Evolutionary conservation across 2,797 vertebrate species (phyloP), one percentile per base, ranked within the genome.

Genomic region (Cossypha heuglini): DNA sequence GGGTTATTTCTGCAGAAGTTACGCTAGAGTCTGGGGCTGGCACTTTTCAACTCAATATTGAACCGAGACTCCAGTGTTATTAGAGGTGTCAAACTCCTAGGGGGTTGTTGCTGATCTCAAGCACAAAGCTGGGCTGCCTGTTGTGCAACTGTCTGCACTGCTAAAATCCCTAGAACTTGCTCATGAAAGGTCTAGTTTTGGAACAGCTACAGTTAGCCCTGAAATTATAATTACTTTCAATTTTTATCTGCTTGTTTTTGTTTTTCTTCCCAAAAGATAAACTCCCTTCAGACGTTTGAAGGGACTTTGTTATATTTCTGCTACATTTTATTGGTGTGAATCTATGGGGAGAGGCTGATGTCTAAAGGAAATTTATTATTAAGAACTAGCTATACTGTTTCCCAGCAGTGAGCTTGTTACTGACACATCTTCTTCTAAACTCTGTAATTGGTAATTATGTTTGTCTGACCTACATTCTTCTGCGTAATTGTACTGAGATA

Each of bases 291-390:
- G 93, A 74, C 3, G 0, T 89, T 86, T 83, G 84, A 82, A 92
- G n/a, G 58, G 57, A 58, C 91, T 96, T 94, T 92, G 73, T 84
- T 91, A 25, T 88, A 88, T 84, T 90, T 96, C 66, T 94, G 63
- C 55, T 91, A 55, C 82, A 52, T 88, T 95, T 83, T 90, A 66
- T 94, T 94, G 66, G 76, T 93, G 94, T 83, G 88, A 91, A 86
- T 90, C 87, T 95, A 77, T 88, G 46, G 94, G 95, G 93, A 96
- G 85, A 93, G 73, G 46, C 90, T 93, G 64, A 90, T 72, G 72
- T 93, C 93, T 86, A 68, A 96, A 95, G 87, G 94, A 96, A 90
- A 94, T 91, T 91, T 96, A 91, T 94, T 94, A 95, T 90, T 96
- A 96, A 93, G 89, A 81, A 57, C 79, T 75, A 69, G 73, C 76